Evolutionary conservation across 2,113 vertebrate genomes (phyloP).

Genomic region (Bombycilla garrulus): DNA sequence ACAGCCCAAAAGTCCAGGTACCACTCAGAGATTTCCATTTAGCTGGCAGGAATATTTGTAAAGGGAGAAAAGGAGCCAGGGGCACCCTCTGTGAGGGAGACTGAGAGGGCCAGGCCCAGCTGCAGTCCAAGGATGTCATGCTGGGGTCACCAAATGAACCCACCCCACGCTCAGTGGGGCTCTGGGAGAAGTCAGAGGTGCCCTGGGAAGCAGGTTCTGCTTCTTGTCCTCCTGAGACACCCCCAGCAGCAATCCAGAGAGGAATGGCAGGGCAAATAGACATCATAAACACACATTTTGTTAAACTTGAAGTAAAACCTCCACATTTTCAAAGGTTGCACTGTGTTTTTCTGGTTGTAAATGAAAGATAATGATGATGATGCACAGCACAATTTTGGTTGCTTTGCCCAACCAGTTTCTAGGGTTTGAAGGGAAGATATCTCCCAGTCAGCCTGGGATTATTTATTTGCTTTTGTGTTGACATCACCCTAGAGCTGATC

Average conservation of each 20-base stretch:
- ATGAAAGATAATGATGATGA: not conserved
- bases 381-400: not conserved
- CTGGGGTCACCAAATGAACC: fast-evolving
- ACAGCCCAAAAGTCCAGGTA: not conserved
- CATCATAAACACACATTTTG: not conserved
- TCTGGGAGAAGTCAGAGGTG: not conserved
- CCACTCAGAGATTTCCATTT: not conserved
- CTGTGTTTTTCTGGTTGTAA: not conserved
- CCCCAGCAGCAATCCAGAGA: not conserved
- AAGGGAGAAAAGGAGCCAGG: not conserved
- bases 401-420: not conserved
- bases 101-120: not conserved
- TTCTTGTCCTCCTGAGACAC: not conserved
- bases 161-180: not conserved
- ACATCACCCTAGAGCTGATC: not conserved
- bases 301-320: not conserved
- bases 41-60: not conserved
- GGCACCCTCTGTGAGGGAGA: not conserved
- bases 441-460: not conserved
- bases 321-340: fast-evolving
- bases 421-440: not conserved
- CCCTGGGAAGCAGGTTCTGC: not conserved
- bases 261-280: not conserved
- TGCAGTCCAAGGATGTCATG: not conserved
- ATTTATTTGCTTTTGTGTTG: not conserved